A percentile compares a stretch with the other conserved stretches of the same genome.
phyloP scores from a whole-genome alignment of 2,888 invertebrate genomes.

The Rambutsinella grinnellia region DNA sequence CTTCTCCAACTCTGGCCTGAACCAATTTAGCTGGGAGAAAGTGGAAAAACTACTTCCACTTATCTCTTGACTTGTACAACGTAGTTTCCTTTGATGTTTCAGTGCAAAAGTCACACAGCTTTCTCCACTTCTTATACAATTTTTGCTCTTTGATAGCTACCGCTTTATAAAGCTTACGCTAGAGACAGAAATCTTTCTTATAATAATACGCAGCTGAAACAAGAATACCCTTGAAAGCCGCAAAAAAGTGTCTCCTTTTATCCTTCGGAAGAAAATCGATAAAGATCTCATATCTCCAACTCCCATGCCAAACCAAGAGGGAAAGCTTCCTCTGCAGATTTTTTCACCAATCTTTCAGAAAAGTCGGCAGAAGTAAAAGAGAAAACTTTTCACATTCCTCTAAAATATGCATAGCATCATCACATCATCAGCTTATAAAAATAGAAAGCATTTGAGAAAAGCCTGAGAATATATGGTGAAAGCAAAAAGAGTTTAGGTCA shows the following conservation, averaged over 20 bases:
- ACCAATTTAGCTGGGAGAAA: too few relatives aligned
- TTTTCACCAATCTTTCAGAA: conserved; percentile 2
- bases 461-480: neutral
- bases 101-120: too few relatives aligned
- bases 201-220: neutral
- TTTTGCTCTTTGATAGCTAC: conserved; percentile 29
- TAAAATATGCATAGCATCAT: conserved; percentile 56
- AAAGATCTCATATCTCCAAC: conserved; percentile 46
- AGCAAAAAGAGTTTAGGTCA: neutral
- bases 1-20: too few relatives aligned
- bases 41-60: too few relatives aligned
- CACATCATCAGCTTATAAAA: conserved; percentile 49
- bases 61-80: too few relatives aligned
- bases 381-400: conserved; percentile 41
- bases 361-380: neutral
- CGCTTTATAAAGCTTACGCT: neutral
- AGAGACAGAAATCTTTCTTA: neutral
- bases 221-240: conserved; percentile 46
- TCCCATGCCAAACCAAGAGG: too few relatives aligned
- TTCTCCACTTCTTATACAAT: conserved; percentile 5
- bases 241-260: conserved; percentile 52
- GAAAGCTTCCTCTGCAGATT: neutral
- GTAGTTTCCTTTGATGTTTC: too few relatives aligned
- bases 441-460: neutral
- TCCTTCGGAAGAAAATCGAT: conserved; percentile 54